Evolutionary conservation across 2,888 invertebrate genomes (phyloP), one percentile per base, ranked within the genome.

Genomic region (Habrosyne pyritoides): DNA sequence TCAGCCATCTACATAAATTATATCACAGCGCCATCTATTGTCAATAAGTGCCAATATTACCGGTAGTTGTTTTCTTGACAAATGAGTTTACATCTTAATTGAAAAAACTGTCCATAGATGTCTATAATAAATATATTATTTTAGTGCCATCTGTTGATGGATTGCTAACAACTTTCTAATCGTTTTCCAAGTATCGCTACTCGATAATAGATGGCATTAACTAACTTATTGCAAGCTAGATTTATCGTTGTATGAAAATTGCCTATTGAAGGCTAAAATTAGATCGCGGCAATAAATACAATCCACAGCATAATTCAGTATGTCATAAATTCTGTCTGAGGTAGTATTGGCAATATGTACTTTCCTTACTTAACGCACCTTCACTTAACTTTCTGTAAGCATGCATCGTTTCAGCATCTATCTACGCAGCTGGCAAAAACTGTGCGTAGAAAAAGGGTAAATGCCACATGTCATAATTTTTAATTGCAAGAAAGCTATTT

Each of bases 191-290:
- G 5, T 42, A 18, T 42, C 5, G n/a, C 84, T 81, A 81, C 61
- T 80, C 61, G 33, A 50, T 63, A 58, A 64, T 47, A 87, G 87
- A 73, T 83, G 76, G 67, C 79, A 33, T 22, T 61, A 7, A 4
- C 8, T 24, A 22, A 18, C n/a, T 56, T n/a, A 33, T 33, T 6
- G n/a, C 5, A 47, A n/a, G 22, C 10, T 47, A 14, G n/a, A 6
- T 10, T 33, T 14, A 4, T 18, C 2, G 8, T 42, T 8, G 42
- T 18, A 18, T 42, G 42, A 42, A 42, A 42, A 42, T 42, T 42
- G 18, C 42, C 18, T 18, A 42, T 18, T 18, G 42, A 42, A 42
- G 42, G 42, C 8, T 42, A 42, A 42, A 42, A 42, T 42, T 42
- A 42, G 18, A 0, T 18, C 42, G 42, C 2, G 18, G 42, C 8